A percentile compares a stretch with the other conserved stretches of the same genome.
phyloP scores from a whole-genome alignment of 2,797 vertebrate genomes.

The Lepus oiostolus region DNA sequence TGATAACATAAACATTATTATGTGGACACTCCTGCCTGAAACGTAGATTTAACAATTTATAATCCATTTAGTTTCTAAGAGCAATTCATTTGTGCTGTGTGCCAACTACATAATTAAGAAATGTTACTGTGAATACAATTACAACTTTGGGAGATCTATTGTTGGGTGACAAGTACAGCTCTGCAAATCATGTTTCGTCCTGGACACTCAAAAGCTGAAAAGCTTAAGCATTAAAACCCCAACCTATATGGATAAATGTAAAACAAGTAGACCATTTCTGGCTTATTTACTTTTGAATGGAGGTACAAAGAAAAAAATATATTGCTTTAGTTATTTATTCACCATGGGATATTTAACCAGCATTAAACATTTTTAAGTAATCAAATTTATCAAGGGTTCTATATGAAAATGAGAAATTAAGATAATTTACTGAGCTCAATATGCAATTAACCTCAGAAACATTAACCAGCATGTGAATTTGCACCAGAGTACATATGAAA shows the following conservation, averaged over 20 bases:
- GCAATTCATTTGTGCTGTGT: slow-evolving; percentile 38
- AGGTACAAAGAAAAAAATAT: slow-evolving; percentile 7
- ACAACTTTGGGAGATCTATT: slow-evolving; percentile 1
- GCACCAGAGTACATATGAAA: slow-evolving; percentile 9
- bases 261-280: not conserved
- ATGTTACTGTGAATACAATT: not conserved
- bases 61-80: slow-evolving; percentile 33
- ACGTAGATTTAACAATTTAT: slow-evolving; percentile 29
- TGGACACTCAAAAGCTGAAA: not conserved
- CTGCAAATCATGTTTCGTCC: not conserved
- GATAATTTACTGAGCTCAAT: slow-evolving; percentile 53
- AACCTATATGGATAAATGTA: not conserved
- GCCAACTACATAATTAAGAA: slow-evolving; percentile 59
- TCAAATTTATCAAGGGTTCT: not conserved
- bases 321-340: slow-evolving; percentile 32
- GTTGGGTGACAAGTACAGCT: slow-evolving; percentile 8
- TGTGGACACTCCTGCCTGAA: not conserved
- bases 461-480: slow-evolving; percentile 31
- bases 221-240: not conserved
- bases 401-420: slow-evolving; percentile 63
- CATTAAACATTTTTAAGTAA: not conserved
- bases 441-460: slow-evolving; percentile 52
- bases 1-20: not conserved
- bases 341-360: not conserved
- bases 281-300: slow-evolving; percentile 31